Evolutionary conservation across 2,797 vertebrate species (phyloP).

Genomic region (Catharus ustulatus): DNA sequence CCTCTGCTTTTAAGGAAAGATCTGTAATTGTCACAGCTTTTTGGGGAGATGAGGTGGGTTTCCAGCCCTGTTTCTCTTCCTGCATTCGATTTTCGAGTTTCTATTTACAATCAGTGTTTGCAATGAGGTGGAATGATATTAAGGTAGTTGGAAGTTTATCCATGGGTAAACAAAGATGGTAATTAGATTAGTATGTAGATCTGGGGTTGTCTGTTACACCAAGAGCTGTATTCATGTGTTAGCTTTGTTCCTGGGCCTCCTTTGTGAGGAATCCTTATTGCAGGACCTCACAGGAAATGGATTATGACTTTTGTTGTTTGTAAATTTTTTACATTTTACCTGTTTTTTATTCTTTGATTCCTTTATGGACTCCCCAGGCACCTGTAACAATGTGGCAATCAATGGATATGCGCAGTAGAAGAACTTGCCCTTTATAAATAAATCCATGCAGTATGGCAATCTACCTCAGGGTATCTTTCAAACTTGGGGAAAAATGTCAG

Average conservation of each 20-base stretch:
- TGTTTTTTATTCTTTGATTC: neutral
- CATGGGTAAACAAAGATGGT: neutral
- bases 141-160: neutral
- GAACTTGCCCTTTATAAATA: neutral
- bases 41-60: accelerated
- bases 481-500: neutral
- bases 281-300: neutral
- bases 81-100: neutral
- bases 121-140: neutral
- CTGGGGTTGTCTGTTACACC: neutral
- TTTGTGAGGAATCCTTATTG: neutral
- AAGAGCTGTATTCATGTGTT: neutral
- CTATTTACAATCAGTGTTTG: neutral
- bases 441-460: conserved; percentile 1
- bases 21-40: neutral
- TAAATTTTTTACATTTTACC: neutral
- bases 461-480: conserved; percentile 7
- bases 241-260: neutral
- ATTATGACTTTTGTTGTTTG: neutral
- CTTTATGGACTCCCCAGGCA: neutral
- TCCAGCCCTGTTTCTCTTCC: neutral
- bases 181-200: neutral
- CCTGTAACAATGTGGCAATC: conserved; percentile 22
- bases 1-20: neutral
- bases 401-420: neutral